These are phyloP conservation scores for Orthosia incerta DNA, from an alignment of 2,888 invertebrate species.

Conservation along the genomic window DNA sequence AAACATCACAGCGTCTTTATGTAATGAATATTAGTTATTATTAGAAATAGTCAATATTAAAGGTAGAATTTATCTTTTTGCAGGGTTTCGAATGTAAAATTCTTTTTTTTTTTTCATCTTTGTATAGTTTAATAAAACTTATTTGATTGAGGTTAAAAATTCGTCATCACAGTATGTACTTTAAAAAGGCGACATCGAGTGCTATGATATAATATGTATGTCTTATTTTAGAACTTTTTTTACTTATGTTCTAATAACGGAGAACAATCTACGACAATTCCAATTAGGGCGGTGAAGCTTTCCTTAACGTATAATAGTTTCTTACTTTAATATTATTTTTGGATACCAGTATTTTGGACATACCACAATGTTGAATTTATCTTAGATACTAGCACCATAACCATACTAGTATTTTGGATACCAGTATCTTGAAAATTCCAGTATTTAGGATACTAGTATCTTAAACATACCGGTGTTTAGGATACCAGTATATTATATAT, in stretches of 20 bases:
- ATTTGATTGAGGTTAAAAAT: constrained; percentile 20
- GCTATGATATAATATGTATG: constrained; percentile 1
- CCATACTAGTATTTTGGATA: background rate
- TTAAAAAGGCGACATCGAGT: background rate
- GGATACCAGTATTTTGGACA: background rate
- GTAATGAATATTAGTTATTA: background rate
- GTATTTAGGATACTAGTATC: background rate
- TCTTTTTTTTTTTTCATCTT: background rate
- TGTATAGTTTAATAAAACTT: background rate
- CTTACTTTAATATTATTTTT: background rate
- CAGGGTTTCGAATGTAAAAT: background rate
- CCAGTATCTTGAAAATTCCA: background rate
- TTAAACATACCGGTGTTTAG: background rate
- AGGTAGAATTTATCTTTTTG: background rate
- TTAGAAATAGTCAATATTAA: background rate
- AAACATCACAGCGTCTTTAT: constrained; percentile 9
- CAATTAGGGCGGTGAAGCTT: background rate
- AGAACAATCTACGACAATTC: background rate
- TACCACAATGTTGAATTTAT: background rate
- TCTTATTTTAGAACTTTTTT: constrained; percentile 2
- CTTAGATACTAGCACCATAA: background rate
- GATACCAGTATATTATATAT: background rate
- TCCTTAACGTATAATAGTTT: background rate
- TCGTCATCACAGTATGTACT: constrained; percentile 21
- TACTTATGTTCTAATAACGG: background rate